phyloP scores from a whole-genome alignment of 2,888 invertebrate species.

The Aphidoletes aphidimyza region DNA sequence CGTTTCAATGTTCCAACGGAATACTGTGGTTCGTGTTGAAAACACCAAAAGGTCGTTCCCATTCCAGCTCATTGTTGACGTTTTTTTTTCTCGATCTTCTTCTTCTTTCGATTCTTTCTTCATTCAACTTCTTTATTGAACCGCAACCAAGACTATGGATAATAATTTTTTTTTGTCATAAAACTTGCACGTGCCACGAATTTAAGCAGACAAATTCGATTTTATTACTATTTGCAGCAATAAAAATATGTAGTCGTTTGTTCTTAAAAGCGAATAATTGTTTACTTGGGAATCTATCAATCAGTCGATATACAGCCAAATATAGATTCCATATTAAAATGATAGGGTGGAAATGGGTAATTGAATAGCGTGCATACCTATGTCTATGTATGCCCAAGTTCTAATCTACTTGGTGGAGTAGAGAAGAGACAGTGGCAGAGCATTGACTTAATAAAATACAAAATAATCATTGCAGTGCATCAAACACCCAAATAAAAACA shows the following conservation, averaged over 20 bases:
- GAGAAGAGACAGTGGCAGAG: no score
- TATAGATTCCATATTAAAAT: no score
- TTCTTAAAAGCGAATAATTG: constrained; percentile 28
- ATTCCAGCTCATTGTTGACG: no score
- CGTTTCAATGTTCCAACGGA: neutral
- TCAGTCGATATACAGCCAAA: neutral
- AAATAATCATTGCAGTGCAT: no score
- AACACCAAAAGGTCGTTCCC: neutral
- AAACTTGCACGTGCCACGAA: constrained; percentile 20
- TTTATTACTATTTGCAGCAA: neutral
- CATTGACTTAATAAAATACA: no score
- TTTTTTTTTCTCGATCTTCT: no score
- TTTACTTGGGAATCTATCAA: neutral
- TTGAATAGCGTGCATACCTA: no score
- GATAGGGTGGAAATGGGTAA: no score
- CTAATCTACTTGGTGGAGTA: no score
- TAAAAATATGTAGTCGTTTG: constrained; percentile 5
- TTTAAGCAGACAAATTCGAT: neutral
- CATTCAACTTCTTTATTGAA: neutral
- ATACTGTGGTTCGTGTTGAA: neutral
- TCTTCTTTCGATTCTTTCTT: neutral
- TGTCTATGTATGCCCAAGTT: neutral
- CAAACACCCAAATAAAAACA: no score
- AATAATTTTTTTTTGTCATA: constrained; percentile 8
- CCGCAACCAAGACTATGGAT: neutral